Evolutionary conservation across 1,140 invertebrate species (phyloP).

Genomic region (Drosophila hydei): DNA sequence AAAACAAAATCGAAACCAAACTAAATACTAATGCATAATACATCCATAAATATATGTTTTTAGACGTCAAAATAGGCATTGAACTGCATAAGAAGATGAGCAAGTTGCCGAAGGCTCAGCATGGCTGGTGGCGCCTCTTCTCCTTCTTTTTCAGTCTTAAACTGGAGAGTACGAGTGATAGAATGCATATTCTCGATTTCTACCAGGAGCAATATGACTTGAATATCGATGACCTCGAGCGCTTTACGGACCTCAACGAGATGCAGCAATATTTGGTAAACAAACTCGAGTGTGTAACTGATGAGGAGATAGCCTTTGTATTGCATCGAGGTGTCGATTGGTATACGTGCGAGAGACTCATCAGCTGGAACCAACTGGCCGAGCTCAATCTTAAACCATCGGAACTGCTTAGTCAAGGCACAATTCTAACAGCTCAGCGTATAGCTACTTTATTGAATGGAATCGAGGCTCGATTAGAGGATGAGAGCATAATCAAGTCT

Average conservation of each 20-base stretch:
- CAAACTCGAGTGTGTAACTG: conserved; percentile 13
- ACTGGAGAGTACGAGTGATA: conserved; percentile 11
- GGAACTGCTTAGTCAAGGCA: conserved; percentile 21
- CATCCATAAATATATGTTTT: too few relatives aligned
- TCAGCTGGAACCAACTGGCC: conserved; percentile 16
- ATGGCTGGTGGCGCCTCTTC: conserved; percentile 46
- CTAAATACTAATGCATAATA: not conserved
- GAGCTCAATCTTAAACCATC: conserved; percentile 8
- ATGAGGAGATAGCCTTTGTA: conserved; percentile 33
- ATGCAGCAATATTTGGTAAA: conserved; percentile 18
- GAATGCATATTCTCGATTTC: conserved; percentile 20
- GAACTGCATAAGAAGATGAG: conserved; percentile 32
- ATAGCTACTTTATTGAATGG: conserved; percentile 16
- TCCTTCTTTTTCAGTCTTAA: conserved; percentile 32
- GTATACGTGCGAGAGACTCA: conserved; percentile 16
- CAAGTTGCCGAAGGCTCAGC: conserved; percentile 20
- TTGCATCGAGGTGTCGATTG: conserved; percentile 28
- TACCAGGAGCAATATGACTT: conserved; percentile 25
- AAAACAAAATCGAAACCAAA: too few relatives aligned
- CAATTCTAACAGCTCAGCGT: conserved; percentile 22
- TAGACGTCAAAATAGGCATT: conserved; percentile 30
- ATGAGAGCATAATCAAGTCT: conserved; percentile 20
- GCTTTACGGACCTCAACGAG: not conserved
- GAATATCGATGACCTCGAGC: conserved; percentile 4
- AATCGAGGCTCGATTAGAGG: conserved; percentile 1